phyloP scores from a whole-genome alignment of 2,113 vertebrate species.

The Addax nasomaculatus region DNA sequence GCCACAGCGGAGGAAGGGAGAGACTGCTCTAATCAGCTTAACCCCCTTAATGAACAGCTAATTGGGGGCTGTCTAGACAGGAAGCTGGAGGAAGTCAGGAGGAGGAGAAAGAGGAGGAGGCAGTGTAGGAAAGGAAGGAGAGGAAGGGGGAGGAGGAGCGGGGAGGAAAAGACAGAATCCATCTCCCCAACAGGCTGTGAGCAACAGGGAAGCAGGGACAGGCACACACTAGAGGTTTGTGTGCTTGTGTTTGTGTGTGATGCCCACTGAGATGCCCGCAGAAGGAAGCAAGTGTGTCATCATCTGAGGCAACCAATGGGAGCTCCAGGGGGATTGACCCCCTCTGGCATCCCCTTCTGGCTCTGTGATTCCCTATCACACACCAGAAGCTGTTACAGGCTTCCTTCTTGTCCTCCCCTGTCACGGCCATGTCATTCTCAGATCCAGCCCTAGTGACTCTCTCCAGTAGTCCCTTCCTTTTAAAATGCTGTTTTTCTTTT shows the following conservation, averaged over 20 bases:
- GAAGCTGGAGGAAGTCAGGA: not conserved
- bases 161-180: not conserved
- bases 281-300: not conserved
- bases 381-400: not conserved
- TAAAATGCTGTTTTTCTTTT: not conserved
- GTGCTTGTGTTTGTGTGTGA: not conserved
- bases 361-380: not conserved
- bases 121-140: not conserved
- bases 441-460: not conserved
- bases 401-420: not conserved
- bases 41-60: not conserved
- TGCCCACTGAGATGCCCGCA: not conserved
- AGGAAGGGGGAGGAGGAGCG: not conserved
- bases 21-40: conserved; percentile 31
- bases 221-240: not conserved
- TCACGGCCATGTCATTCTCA: not conserved
- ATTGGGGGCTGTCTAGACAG: conserved; percentile 59
- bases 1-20: not conserved
- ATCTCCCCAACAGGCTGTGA: not conserved
- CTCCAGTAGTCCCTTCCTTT: not conserved
- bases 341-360: not conserved
- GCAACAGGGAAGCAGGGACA: not conserved
- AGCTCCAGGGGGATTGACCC: not conserved
- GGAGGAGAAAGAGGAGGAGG: not conserved
- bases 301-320: not conserved